Percentiles rank a stretch among this genome's conserved stretches.
Evolutionary conservation across 2,888 invertebrate species (phyloP).

Genomic region (Rhagophthalmus giganteus): DNA sequence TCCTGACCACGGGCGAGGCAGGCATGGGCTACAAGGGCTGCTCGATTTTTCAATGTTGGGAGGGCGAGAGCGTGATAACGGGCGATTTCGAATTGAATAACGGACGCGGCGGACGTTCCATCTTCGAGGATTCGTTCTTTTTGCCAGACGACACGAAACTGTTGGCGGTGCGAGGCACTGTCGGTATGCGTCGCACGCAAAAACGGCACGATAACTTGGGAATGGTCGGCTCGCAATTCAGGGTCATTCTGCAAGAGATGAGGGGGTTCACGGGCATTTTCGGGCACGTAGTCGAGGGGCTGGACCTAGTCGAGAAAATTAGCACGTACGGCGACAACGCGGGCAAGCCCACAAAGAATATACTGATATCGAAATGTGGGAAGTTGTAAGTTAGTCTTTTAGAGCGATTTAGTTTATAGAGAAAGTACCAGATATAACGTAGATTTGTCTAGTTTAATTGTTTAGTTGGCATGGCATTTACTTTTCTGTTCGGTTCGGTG

Average conservation of each 20-base stretch:
- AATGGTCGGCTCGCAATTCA: constrained; percentile 83
- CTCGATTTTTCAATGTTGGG: constrained; percentile 81
- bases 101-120: constrained; percentile 77
- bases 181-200: constrained; percentile 80
- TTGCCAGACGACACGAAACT: constrained; percentile 81
- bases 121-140: constrained; percentile 76
- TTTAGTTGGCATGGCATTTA: constrained; percentile 28
- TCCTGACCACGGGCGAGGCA: constrained; percentile 71
- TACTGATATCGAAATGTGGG: constrained; percentile 75
- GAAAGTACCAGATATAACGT: constrained; percentile 10
- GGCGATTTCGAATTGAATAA: constrained; percentile 82
- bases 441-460: constrained; percentile 20
- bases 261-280: constrained; percentile 82
- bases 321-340: constrained; percentile 76
- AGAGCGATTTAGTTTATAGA: constrained; percentile 25
- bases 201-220: constrained; percentile 78
- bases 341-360: constrained; percentile 75
- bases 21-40: constrained; percentile 80
- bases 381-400: constrained; percentile 60
- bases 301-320: constrained; percentile 77
- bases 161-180: constrained; percentile 73
- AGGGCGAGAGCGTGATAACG: constrained; percentile 78
- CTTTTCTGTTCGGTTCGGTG: constrained; percentile 18
- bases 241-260: constrained; percentile 80
- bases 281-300: constrained; percentile 77